These are phyloP conservation scores for Quadriops clusia DNA, from an alignment of 2,888 invertebrate genomes.

Conservation along the genomic window DNA sequence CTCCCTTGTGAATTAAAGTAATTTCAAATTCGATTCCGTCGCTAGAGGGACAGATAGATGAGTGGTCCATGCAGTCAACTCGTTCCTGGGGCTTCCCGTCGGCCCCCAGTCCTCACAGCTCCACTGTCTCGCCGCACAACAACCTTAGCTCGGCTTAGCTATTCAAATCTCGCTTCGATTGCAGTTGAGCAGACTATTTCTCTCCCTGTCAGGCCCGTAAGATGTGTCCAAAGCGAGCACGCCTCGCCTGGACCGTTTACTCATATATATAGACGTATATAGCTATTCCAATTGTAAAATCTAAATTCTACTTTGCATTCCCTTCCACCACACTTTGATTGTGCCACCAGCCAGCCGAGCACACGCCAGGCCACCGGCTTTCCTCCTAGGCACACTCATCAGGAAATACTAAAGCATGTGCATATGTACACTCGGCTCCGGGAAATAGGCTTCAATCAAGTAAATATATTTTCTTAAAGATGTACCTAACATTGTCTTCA, in stretches of 20 bases:
- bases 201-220: slow-evolving; percentile 22
- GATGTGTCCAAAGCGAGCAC: slow-evolving; percentile 16
- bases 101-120: slow-evolving; percentile 29
- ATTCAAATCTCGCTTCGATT: slow-evolving; percentile 40
- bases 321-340: slow-evolving; percentile 29
- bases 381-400: too few relatives aligned
- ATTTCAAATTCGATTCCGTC: slow-evolving; percentile 41
- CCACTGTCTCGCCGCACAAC: slow-evolving; percentile 34
- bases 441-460: too few relatives aligned
- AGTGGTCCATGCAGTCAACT: slow-evolving; percentile 36
- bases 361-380: too few relatives aligned
- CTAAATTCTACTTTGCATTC: slow-evolving; percentile 38
- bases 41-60: slow-evolving; percentile 39
- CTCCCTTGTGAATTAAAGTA: slow-evolving; percentile 41
- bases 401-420: too few relatives aligned
- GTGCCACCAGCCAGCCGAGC: too few relatives aligned
- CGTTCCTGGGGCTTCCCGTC: slow-evolving; percentile 30
- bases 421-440: too few relatives aligned
- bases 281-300: slow-evolving; percentile 38
- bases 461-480: too few relatives aligned
- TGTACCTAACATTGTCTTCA: too few relatives aligned
- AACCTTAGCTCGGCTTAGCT: slow-evolving; percentile 39
- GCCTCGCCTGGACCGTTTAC: slow-evolving; percentile 29
- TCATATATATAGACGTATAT: slow-evolving; percentile 35
- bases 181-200: slow-evolving; percentile 33